Evolutionary conservation across 2,888 invertebrate genomes (phyloP), one percentile per base, ranked within the genome.

Genomic region (Ophion costatus): DNA sequence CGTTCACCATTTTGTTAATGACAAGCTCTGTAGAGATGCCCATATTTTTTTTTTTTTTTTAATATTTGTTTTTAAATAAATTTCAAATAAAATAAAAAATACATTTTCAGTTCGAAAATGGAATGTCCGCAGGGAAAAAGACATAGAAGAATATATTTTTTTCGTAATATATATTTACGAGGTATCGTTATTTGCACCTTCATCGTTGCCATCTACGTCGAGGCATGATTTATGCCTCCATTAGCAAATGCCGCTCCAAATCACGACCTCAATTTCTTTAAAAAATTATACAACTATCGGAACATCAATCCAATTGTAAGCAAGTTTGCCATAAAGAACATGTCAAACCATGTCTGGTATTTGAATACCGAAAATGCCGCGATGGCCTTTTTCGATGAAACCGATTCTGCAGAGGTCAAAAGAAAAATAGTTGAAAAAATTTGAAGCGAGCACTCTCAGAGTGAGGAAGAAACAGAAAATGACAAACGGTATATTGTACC

Each of bases 321-420:
- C 38, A 66, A 66, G 10, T 20, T 42, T 66, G 42, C 66, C n/a
- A 17, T 66, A 42, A 66, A 38, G 10, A 38, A 66, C 10, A 66
- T 66, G 38, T 38, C 42, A n/a, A 63, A 22, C 24, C 63, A 63
- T 38, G 7, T 38, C 38, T 38, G 38, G 38, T 38, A 38, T 38
- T 38, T 64, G 14, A 64, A 11, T 33, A n/a, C 64, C 33, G 64
- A 64, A 33, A 64, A n/a, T 64, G 64, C 64, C 17, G 64, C 64
- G 64, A 64, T 64, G 64, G 64, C 64, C 11, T 64, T 29, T 64
- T 64, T 64, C 17, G 33, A 64, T 64, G 64, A 64, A 64, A 33
- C 29, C 64, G 33, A 33, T 64, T 11, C 38, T 14, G 64, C 33
- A 6, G 33, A 14, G 14, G 64, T 64, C 5, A 64, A 33, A 33